phyloP scores from a whole-genome alignment of 2,113 vertebrate genomes.

The Nothoprocta perdicaria region DNA sequence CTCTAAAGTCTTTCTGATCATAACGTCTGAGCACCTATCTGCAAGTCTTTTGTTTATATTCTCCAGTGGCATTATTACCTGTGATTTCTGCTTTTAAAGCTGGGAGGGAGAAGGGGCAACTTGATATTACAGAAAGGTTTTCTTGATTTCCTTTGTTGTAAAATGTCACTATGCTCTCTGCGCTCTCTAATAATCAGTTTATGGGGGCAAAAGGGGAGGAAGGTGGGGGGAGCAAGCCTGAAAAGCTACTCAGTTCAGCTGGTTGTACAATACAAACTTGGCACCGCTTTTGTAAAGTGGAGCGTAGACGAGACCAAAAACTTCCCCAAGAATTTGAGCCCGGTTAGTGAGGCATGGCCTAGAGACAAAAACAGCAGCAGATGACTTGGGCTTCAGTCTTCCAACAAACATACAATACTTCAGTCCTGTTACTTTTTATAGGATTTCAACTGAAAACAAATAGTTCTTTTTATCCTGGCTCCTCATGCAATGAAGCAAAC shows the following conservation, averaged over 20 bases:
- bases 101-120: not conserved
- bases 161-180: constrained; percentile 60
- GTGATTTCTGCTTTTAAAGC: not conserved
- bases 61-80: not conserved
- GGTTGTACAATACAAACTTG: not conserved
- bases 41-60: not conserved
- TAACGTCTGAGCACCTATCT: not conserved
- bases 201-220: not conserved
- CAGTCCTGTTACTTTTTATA: constrained; percentile 53
- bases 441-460: constrained; percentile 46
- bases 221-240: not conserved
- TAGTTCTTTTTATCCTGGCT: constrained; percentile 35
- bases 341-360: constrained; percentile 62
- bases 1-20: not conserved
- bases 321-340: constrained; percentile 58
- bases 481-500: constrained; percentile 22
- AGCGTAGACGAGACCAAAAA: constrained; percentile 31
- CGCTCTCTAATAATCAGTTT: not conserved
- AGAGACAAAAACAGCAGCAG: constrained; percentile 63
- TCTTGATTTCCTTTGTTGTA: constrained; percentile 10
- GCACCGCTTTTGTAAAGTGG: not conserved
- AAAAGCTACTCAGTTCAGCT: not conserved
- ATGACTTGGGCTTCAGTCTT: constrained; percentile 49
- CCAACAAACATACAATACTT: constrained; percentile 47
- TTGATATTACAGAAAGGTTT: not conserved